Evolutionary conservation across 2,888 invertebrate genomes (phyloP), one percentile per base, ranked within the genome.

Genomic region (Bunonema sp.): DNA sequence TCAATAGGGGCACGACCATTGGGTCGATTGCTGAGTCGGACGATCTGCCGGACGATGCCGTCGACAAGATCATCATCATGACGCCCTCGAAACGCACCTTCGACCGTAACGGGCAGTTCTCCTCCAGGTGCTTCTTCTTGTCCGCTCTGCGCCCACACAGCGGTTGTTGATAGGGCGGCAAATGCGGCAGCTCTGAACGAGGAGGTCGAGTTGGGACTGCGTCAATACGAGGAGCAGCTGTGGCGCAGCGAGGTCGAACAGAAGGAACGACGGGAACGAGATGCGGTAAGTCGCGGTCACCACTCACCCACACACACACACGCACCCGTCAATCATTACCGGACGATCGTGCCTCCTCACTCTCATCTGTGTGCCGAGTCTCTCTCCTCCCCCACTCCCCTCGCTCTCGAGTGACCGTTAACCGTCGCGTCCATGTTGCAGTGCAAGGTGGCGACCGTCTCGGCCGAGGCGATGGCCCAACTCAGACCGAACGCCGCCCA

Each of bases 131-230:
- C 7, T 19, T 33, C 12, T 33, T 22, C 82, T 79, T 79, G 80
- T 79, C 46, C 10, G n/a, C 16, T 22, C 18, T 3, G 15, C 23
- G 18, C 19, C 24, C 8, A 3, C 24, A 15, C 7, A n/a, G 4
- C 8, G 12, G 7, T 34, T 10, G 8, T 34, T 20, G 20, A 34
- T 34, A 5, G 91, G 49, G 83, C 85, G 30, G 89, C 89, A 77
- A 86, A 91, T 74, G 82, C 84, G 7, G 84, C 88, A 71, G 88
- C 91, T 67, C 74, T 91, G 58, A 87, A 83, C 58, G 82, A 87
- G 74, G 82, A 84, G 32, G 97, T 97, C 58, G 88, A 89, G 58
- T 88, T 93, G 70, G 93, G 93, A n/a, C 77, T 97, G 18, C 80
- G 79, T 67, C 83, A 85, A 61, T 97, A 93, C 60, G 93, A 97